Percentiles rank a stretch among this genome's conserved stretches.
Evolutionary conservation across 2,113 vertebrate species (phyloP).

Genomic region (Microcebus tavaratra): DNA sequence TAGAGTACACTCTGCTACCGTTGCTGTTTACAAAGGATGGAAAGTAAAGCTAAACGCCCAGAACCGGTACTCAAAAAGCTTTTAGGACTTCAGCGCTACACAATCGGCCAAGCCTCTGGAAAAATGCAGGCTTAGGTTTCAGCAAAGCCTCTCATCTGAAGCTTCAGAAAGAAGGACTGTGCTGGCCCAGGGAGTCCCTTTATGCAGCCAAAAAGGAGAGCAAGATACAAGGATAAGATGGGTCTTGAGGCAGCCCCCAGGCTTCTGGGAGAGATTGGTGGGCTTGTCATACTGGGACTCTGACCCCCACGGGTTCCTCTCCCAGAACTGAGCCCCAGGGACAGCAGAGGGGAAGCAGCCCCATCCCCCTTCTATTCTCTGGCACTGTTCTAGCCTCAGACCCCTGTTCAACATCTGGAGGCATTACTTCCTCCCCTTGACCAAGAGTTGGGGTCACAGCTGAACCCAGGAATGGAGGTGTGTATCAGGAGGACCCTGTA

Average conservation of each 20-base stretch:
- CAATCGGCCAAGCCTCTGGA: neutral
- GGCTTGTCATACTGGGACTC: neutral
- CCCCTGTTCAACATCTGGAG: neutral
- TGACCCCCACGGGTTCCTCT: neutral
- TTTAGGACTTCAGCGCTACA: neutral
- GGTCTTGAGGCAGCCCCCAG: neutral
- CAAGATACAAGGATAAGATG: neutral
- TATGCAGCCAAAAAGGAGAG: neutral
- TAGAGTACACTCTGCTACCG: conserved; percentile 39
- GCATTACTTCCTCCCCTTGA: neutral
- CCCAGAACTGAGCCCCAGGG: neutral
- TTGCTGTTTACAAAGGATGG: conserved; percentile 43
- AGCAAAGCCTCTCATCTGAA: neutral
- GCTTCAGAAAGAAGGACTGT: neutral
- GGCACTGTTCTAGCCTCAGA: neutral
- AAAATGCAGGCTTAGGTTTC: conserved; percentile 26
- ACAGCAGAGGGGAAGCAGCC: neutral
- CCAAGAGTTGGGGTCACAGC: neutral
- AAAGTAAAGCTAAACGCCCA: conserved; percentile 45
- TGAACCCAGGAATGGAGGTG: neutral
- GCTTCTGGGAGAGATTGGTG: neutral
- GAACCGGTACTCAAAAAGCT: conserved; percentile 54
- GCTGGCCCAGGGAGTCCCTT: neutral
- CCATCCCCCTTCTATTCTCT: neutral
- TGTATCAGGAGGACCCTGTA: neutral